Conservation (phyloP, 2,113 vertebrate species). For the Vidua chalybeata region DNA sequence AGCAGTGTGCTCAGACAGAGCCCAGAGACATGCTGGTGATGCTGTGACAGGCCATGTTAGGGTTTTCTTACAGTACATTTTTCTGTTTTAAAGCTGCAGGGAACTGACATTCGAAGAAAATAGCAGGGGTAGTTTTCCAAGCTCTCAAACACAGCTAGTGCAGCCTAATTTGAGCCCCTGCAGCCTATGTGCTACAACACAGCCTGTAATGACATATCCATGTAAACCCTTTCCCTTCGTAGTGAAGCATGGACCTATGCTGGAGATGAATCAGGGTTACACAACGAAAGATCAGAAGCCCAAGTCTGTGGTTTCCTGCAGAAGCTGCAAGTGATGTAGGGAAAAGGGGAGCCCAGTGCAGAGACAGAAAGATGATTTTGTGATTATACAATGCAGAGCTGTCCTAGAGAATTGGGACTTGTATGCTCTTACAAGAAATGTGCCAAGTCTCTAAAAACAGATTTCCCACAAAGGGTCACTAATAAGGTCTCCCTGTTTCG, state of each 20-base stretch:
- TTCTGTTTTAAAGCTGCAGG: not conserved
- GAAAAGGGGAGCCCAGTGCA: not conserved
- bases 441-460: not conserved
- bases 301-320: not conserved
- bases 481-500: not conserved
- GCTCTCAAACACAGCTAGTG: not conserved
- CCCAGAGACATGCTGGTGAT: not conserved
- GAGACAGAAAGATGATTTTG: not conserved
- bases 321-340: not conserved
- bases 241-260: not conserved
- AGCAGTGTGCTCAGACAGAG: not conserved
- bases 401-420: not conserved
- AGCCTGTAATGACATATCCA: not conserved
- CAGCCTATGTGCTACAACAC: not conserved
- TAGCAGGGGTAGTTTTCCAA: not conserved
- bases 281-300: not conserved
- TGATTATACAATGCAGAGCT: not conserved
- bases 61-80: not conserved
- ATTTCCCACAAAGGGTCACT: not conserved
- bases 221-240: not conserved
- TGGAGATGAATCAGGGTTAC: not conserved
- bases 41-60: accelerated
- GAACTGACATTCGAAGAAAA: not conserved
- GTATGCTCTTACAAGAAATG: not conserved
- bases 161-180: not conserved